Conservation (phyloP, 2,113 vertebrate genomes). For the Ptyas mucosa region DNA sequence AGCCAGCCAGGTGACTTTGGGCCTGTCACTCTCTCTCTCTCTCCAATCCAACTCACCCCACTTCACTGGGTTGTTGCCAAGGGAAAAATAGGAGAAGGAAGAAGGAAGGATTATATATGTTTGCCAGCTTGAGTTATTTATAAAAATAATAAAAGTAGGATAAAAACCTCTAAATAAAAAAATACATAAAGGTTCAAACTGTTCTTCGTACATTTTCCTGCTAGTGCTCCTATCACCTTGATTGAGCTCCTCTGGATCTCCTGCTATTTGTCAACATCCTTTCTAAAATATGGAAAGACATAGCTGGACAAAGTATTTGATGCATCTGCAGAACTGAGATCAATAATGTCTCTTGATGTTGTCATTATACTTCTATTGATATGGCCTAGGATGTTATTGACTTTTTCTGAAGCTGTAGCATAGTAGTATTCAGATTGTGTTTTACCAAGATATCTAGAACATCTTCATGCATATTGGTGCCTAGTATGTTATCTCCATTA, state of each 20-base stretch:
- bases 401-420: background rate
- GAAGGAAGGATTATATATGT: background rate
- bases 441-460: background rate
- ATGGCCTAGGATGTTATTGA: background rate
- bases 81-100: background rate
- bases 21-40: background rate
- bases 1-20: background rate
- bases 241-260: background rate
- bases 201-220: background rate
- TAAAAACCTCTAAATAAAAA: background rate
- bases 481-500: background rate
- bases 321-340: background rate
- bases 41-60: background rate
- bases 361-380: background rate
- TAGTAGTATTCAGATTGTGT: background rate
- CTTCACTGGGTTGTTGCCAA: background rate
- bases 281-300: background rate
- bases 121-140: background rate
- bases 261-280: background rate
- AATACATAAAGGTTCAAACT: background rate
- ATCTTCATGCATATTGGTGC: background rate
- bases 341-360: background rate
- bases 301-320: background rate
- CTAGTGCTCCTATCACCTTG: background rate
- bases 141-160: background rate